A percentile compares a stretch with the other conserved stretches of the same genome.
These are phyloP conservation scores for Actinia equina DNA, from an alignment of 64 coral and sea anemone genomes.

Conservation along the genomic window DNA sequence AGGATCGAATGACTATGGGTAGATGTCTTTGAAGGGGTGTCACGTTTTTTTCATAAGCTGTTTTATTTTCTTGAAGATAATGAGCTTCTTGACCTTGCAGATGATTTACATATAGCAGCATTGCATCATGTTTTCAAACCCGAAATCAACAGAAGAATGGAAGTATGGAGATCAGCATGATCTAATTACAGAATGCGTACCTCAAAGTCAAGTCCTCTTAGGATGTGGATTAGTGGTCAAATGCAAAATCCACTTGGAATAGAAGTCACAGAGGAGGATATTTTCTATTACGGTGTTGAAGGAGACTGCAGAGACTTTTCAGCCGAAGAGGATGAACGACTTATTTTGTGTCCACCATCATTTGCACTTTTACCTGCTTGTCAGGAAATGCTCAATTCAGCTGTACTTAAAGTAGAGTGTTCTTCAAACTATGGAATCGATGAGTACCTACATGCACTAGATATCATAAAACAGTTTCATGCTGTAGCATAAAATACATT, in stretches of 20 bases:
- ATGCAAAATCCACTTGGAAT: slow-evolving; percentile 62
- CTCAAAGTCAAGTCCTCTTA: slow-evolving; percentile 50
- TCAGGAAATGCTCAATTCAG: slow-evolving; percentile 19
- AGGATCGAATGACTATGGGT: slow-evolving; percentile 43
- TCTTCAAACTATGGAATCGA: slow-evolving; percentile 77
- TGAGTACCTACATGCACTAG: slow-evolving; percentile 56
- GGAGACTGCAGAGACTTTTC: slow-evolving; percentile 31
- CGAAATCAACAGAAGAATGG: slow-evolving; percentile 64
- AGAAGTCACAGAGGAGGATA: slow-evolving; percentile 20
- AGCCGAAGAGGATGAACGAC: slow-evolving; percentile 21
- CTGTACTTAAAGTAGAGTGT: slow-evolving; percentile 42
- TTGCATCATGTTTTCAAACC: slow-evolving; percentile 55
- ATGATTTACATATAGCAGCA: slow-evolving; percentile 51
- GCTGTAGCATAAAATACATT: not conserved
- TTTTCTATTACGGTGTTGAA: slow-evolving; percentile 47
- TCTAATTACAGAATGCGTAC: slow-evolving; percentile 54
- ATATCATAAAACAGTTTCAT: slow-evolving; percentile 23
- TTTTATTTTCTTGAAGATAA: slow-evolving; percentile 60
- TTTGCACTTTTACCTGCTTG: slow-evolving; percentile 41
- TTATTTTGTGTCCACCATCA: slow-evolving; percentile 34
- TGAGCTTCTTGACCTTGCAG: slow-evolving; percentile 47
- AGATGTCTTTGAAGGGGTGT: slow-evolving; percentile 58
- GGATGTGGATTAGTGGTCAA: slow-evolving; percentile 54
- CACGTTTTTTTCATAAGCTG: slow-evolving; percentile 49
- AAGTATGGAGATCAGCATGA: slow-evolving; percentile 58